phyloP scores from a whole-genome alignment of 1,140 invertebrate genomes.

The Tetranychus urticae region DNA sequence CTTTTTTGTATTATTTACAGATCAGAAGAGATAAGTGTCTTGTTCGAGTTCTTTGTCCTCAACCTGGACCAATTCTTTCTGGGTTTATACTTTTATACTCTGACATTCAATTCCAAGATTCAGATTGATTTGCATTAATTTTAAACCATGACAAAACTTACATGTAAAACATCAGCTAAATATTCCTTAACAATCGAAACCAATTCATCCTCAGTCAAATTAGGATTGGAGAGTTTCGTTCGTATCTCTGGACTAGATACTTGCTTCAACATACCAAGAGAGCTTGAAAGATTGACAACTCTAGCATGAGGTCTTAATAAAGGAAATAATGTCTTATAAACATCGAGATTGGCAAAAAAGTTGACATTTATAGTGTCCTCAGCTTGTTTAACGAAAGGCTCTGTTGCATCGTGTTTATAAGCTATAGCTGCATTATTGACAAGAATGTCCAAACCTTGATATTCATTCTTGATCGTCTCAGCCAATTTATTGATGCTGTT shows the following conservation, averaged over 20 bases:
- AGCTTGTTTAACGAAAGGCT: slow-evolving; percentile 39
- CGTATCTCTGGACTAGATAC: slow-evolving; percentile 22
- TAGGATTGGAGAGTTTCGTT: slow-evolving; percentile 27
- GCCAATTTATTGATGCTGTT: slow-evolving; percentile 32
- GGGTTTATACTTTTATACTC: slow-evolving; percentile 19
- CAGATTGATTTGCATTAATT: slow-evolving; percentile 4
- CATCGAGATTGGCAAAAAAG: slow-evolving; percentile 34
- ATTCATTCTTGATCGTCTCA: slow-evolving; percentile 32
- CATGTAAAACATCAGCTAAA: slow-evolving; percentile 22
- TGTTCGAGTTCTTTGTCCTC: slow-evolving; percentile 69
- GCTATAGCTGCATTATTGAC: slow-evolving; percentile 66
- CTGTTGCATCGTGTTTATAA: slow-evolving; percentile 28
- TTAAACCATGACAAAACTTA: no score
- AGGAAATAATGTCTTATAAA: slow-evolving; percentile 40
- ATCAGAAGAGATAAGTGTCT: slow-evolving; percentile 39
- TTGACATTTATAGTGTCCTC: slow-evolving; percentile 39
- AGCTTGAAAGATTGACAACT: slow-evolving; percentile 49
- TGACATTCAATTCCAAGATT: slow-evolving; percentile 15
- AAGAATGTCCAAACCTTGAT: slow-evolving; percentile 49
- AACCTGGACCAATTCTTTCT: slow-evolving; percentile 61
- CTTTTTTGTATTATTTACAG: not conserved
- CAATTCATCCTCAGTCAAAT: slow-evolving; percentile 31
- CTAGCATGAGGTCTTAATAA: slow-evolving; percentile 36
- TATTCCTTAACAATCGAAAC: slow-evolving; percentile 35
- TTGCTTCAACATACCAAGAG: slow-evolving; percentile 21